Conservation (phyloP, 2,113 vertebrate species). For the Corydoras sp. region DNA sequence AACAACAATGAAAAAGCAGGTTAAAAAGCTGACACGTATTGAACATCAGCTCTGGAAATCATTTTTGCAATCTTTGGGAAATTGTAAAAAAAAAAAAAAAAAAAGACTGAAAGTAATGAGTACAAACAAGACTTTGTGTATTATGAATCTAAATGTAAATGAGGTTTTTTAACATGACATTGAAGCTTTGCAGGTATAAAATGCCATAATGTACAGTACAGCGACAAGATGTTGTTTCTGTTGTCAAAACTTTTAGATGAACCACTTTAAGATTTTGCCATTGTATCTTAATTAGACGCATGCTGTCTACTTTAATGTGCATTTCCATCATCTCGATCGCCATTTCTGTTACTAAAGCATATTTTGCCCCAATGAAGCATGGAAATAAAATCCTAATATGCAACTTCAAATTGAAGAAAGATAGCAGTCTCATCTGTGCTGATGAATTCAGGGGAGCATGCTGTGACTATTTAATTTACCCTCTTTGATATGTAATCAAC, state of each 20-base stretch:
- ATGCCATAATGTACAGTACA: too few relatives aligned
- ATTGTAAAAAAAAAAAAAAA: not conserved
- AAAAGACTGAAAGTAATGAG: not conserved
- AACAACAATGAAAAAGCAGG: not conserved
- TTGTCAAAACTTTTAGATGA: not conserved
- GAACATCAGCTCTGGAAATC: not conserved
- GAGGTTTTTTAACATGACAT: not conserved
- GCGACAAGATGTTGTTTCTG: too few relatives aligned
- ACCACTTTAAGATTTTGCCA: not conserved
- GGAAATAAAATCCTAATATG: not conserved
- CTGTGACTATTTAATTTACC: not conserved
- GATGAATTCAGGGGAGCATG: not conserved
- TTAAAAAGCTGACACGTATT: not conserved
- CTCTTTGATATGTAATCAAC: slow-evolving; percentile 10
- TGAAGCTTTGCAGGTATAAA: too few relatives aligned
- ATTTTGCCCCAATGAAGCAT: not conserved
- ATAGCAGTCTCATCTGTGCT: slow-evolving; percentile 2
- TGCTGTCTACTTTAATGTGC: not conserved
- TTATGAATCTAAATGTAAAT: not conserved
- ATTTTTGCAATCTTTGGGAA: not conserved
- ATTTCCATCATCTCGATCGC: not conserved
- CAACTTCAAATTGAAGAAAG: slow-evolving; percentile 1
- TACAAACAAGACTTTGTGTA: not conserved
- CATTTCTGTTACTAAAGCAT: not conserved
- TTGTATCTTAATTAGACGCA: not conserved